Conservation (phyloP, 2,797 vertebrate genomes). For the Liparis tanakae region DNA sequence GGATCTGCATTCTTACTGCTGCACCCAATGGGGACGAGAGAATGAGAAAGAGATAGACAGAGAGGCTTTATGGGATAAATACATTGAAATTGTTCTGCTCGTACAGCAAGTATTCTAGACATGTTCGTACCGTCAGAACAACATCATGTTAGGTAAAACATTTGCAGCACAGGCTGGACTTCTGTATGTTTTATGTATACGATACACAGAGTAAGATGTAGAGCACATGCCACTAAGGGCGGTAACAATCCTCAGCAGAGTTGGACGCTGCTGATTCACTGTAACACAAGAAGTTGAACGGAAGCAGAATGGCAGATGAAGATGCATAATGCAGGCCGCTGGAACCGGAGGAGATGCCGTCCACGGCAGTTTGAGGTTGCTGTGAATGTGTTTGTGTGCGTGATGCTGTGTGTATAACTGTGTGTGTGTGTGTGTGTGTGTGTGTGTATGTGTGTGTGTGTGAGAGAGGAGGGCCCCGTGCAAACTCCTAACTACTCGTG, state of each 20-base stretch:
- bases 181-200: slow-evolving; percentile 31
- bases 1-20: slow-evolving; percentile 45
- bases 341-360: slow-evolving; percentile 42
- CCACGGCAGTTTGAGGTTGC: slow-evolving; percentile 19
- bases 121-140: slow-evolving; percentile 15
- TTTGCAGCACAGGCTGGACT: background rate
- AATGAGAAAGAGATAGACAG: slow-evolving; percentile 40
- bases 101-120: no score
- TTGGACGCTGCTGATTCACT: slow-evolving; percentile 39
- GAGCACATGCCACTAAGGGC: slow-evolving; percentile 24
- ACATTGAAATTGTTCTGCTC: slow-evolving; percentile 36
- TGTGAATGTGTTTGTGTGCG: slow-evolving; percentile 2
- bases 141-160: slow-evolving; percentile 21
- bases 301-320: slow-evolving; percentile 58
- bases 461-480: slow-evolving; percentile 12
- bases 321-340: slow-evolving; percentile 60
- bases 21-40: slow-evolving; percentile 36
- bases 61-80: slow-evolving; percentile 46
- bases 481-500: slow-evolving; percentile 69
- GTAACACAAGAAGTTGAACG: slow-evolving; percentile 45
- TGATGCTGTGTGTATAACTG: background rate
- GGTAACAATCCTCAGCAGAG: slow-evolving; percentile 36
- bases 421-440: background rate
- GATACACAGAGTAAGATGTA: slow-evolving; percentile 19
- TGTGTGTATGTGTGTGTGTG: background rate